phyloP scores from a whole-genome alignment of 2,797 vertebrate species.

The Malacoctenus gilli region DNA sequence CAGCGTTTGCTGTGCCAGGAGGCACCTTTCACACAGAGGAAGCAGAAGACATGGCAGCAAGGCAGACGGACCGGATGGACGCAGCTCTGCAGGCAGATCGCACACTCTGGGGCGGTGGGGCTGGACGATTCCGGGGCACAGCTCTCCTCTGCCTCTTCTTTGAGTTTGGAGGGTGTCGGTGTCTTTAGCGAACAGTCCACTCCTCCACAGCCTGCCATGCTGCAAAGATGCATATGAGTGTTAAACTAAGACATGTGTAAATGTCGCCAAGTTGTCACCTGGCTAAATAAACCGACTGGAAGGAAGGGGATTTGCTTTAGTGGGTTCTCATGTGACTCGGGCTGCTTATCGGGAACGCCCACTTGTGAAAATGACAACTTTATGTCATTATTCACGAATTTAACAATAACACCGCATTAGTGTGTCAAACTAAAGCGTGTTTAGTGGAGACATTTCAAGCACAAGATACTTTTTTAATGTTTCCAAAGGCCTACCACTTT shows the following conservation, averaged over 20 bases:
- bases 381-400: not conserved
- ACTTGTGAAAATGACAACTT: not conserved
- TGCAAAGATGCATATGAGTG: slow-evolving; percentile 53
- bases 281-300: not conserved
- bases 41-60: slow-evolving; percentile 96
- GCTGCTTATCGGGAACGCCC: slow-evolving; percentile 38
- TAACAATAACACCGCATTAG: not conserved
- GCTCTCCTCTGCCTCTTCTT: slow-evolving; percentile 60
- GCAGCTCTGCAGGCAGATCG: slow-evolving; percentile 96
- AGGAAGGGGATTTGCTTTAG: too few species aligned
- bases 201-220: slow-evolving; percentile 93
- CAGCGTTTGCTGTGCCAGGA: slow-evolving; percentile 98
- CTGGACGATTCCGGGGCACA: slow-evolving; percentile 59
- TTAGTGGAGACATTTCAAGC: rapidly evolving
- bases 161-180: slow-evolving; percentile 85
- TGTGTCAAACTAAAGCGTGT: too few species aligned
- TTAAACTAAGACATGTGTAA: not conserved
- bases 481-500: slow-evolving; percentile 13
- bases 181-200: slow-evolving; percentile 86
- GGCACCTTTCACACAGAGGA: slow-evolving; percentile 95
- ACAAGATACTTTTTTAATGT: not conserved
- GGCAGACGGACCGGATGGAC: slow-evolving; percentile 94
- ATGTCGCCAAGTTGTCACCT: too few species aligned
- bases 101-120: slow-evolving; percentile 87
- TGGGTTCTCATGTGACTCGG: not conserved